Conservation (phyloP, 2,888 invertebrate species). For the Cheilosia grossa region DNA sequence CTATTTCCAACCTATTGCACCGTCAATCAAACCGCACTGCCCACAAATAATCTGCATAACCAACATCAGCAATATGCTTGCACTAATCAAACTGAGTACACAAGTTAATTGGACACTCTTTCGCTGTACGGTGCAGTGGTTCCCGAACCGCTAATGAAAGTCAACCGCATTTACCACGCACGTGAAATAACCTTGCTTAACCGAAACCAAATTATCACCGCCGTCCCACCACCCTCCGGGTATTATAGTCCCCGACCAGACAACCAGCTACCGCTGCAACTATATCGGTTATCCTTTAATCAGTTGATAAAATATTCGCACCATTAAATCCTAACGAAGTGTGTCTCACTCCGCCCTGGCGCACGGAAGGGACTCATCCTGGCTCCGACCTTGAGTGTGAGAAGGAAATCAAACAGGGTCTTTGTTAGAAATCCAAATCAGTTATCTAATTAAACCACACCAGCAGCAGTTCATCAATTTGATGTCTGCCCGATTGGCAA, state of each 20-base stretch:
- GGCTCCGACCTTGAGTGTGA: neutral
- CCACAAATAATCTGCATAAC: conserved; percentile 46
- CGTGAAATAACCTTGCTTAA: conserved; percentile 43
- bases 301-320: conserved; percentile 60
- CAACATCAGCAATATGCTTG: conserved; percentile 40
- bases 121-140: conserved; percentile 13
- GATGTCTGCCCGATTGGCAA: conserved; percentile 13
- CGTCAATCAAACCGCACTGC: conserved; percentile 55
- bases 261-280: conserved; percentile 13
- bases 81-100: conserved; percentile 54
- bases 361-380: neutral
- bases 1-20: conserved; percentile 26
- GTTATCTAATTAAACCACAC: conserved; percentile 56
- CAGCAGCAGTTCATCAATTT: conserved; percentile 20
- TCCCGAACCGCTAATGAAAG: conserved; percentile 59
- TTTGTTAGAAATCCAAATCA: conserved; percentile 30
- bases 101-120: conserved; percentile 61
- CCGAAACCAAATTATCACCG: conserved; percentile 56
- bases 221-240: neutral
- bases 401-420: conserved; percentile 17
- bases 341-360: neutral
- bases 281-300: conserved; percentile 66
- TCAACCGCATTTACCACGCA: conserved; percentile 50
- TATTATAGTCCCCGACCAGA: neutral
- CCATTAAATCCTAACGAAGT: conserved; percentile 38